Conservation (phyloP, 1,140 invertebrate genomes). For the Listronotus bonariensis region DNA sequence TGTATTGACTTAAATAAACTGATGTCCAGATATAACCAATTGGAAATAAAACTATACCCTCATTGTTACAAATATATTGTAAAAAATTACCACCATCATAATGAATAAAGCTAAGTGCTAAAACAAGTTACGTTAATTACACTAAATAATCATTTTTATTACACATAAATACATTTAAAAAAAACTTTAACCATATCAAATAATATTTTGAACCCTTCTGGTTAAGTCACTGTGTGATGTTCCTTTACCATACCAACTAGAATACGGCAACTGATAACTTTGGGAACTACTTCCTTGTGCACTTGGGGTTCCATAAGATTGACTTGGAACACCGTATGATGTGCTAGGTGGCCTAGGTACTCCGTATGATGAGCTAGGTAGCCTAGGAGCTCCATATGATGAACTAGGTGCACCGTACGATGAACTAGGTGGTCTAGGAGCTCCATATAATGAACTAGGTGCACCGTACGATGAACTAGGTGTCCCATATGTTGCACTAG, state of each 20-base stretch:
- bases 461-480: conserved; percentile 1
- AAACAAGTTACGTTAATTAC: no score
- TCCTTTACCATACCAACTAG: conserved; percentile 39
- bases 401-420: conserved; percentile 1
- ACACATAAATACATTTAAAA: no score
- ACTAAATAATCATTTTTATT: no score
- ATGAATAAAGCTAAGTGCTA: no score
- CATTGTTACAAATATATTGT: no score
- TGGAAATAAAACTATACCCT: no score
- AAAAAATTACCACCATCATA: no score
- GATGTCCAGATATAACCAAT: no score
- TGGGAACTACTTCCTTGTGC: conserved; percentile 5
- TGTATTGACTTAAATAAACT: no score
- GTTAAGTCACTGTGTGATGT: conserved; percentile 33
- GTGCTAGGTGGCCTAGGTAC: conserved; percentile 12
- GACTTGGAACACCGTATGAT: conserved; percentile 16
- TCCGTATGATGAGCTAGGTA: conserved; percentile 7
- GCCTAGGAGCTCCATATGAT: conserved; percentile 11
- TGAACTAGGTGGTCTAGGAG: conserved; percentile 8
- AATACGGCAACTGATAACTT: conserved; percentile 40
- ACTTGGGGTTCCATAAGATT: conserved; percentile 18
- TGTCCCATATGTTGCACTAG: neutral
- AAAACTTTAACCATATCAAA: conserved; percentile 26
- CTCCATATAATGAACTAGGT: conserved; percentile 10
- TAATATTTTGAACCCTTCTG: conserved; percentile 37